These are phyloP conservation scores for Petrolisthes cinctipes DNA, from an alignment of 2,888 invertebrate genomes.

Conservation along the genomic window DNA sequence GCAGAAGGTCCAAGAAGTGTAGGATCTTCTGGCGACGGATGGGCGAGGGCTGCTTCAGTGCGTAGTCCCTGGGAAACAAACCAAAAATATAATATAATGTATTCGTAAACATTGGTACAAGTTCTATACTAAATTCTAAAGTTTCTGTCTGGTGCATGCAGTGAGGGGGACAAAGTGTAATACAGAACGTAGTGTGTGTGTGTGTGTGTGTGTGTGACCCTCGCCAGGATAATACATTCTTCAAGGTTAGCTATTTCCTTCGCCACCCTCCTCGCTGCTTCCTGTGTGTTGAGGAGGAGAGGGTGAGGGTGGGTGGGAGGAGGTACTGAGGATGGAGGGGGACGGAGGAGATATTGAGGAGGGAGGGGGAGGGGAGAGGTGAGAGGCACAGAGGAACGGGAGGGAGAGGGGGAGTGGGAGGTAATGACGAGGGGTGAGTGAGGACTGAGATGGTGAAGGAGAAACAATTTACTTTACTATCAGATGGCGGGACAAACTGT, in stretches of 20 bases:
- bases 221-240: too few relatives aligned
- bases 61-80: constrained; percentile 61
- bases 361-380: background rate
- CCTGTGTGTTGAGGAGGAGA: background rate
- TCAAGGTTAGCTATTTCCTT: too few relatives aligned
- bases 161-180: background rate
- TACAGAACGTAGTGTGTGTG: constrained; percentile 6
- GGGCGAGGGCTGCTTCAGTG: constrained; percentile 62
- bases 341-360: background rate
- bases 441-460: background rate
- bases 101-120: background rate
- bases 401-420: background rate
- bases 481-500: background rate
- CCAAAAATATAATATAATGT: background rate
- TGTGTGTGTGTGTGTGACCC: constrained; percentile 19
- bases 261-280: too few relatives aligned
- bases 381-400: too few relatives aligned
- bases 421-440: background rate
- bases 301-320: background rate
- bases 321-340: background rate
- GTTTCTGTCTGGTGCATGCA: background rate
- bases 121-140: background rate
- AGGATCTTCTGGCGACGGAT: constrained; percentile 64
- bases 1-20: constrained; percentile 60
- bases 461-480: background rate